phyloP scores from a whole-genome alignment of 1,140 invertebrate genomes.

The Conus ventricosus region DNA sequence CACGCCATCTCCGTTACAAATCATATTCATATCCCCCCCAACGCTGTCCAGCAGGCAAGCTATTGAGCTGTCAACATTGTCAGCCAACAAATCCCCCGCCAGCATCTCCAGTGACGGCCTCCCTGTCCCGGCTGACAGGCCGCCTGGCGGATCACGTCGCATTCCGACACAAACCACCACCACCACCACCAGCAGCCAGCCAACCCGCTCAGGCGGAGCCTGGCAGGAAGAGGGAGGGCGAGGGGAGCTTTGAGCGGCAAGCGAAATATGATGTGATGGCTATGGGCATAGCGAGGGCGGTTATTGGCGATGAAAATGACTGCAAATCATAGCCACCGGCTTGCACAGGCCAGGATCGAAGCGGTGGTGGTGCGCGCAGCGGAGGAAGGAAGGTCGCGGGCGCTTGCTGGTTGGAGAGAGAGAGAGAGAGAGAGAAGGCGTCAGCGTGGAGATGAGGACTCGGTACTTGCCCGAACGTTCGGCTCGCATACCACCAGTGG shows the following conservation, averaged over 20 bases:
- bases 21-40: constrained; percentile 14
- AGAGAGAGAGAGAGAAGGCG: neutral
- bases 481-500: constrained; percentile 16
- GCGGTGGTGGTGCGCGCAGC: neutral
- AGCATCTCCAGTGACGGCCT: constrained; percentile 3
- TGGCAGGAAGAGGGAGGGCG: neutral
- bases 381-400: neutral
- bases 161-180: neutral
- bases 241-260: neutral
- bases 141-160: neutral
- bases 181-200: neutral
- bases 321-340: constrained; percentile 28
- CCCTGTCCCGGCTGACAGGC: neutral
- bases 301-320: constrained; percentile 23
- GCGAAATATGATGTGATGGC: constrained; percentile 28
- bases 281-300: neutral
- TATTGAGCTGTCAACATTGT: neutral
- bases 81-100: constrained; percentile 14
- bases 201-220: neutral
- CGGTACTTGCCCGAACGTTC: neutral
- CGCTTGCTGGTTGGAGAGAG: neutral
- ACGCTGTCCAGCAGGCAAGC: neutral
- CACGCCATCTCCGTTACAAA: constrained; percentile 6
- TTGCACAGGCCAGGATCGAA: neutral
- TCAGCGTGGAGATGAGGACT: neutral